Conservation (phyloP, 2,888 invertebrate species). For the Acrobasis repandana region DNA sequence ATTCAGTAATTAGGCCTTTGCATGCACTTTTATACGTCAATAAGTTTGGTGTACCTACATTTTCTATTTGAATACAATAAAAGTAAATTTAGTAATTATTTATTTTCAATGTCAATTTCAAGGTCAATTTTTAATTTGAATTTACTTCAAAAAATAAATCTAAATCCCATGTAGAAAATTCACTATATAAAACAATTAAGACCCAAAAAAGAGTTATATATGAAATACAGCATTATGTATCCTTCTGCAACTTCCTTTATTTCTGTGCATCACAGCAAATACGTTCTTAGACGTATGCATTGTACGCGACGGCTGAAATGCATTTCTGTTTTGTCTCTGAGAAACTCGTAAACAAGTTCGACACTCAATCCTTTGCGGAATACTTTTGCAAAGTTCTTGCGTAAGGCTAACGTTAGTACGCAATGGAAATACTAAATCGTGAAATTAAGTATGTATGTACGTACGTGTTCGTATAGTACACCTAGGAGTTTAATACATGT, state of each 20-base stretch:
- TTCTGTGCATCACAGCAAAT: background rate
- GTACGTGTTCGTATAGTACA: too few relatives aligned
- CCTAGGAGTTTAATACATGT: too few relatives aligned
- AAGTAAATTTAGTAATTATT: too few relatives aligned
- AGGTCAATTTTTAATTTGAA: too few relatives aligned
- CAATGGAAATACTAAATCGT: background rate
- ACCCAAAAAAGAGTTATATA: background rate
- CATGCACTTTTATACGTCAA: too few relatives aligned
- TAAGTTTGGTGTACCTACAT: too few relatives aligned
- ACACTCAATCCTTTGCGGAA: constrained; percentile 76
- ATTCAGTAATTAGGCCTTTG: too few relatives aligned
- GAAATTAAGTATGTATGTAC: too few relatives aligned
- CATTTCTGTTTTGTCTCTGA: constrained; percentile 62
- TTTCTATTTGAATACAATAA: too few relatives aligned
- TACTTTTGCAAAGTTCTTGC: constrained; percentile 63
- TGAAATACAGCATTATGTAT: background rate
- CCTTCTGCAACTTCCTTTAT: background rate
- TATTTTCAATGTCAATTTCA: too few relatives aligned
- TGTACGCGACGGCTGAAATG: constrained; percentile 48
- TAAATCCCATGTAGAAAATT: background rate
- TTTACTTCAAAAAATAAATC: background rate
- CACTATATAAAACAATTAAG: background rate
- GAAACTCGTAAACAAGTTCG: constrained; percentile 73
- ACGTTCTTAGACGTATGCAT: constrained; percentile 27
- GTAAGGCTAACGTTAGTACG: constrained; percentile 15